Conservation (phyloP, 1,140 invertebrate genomes). For the Cardiocondyla obscurior region DNA sequence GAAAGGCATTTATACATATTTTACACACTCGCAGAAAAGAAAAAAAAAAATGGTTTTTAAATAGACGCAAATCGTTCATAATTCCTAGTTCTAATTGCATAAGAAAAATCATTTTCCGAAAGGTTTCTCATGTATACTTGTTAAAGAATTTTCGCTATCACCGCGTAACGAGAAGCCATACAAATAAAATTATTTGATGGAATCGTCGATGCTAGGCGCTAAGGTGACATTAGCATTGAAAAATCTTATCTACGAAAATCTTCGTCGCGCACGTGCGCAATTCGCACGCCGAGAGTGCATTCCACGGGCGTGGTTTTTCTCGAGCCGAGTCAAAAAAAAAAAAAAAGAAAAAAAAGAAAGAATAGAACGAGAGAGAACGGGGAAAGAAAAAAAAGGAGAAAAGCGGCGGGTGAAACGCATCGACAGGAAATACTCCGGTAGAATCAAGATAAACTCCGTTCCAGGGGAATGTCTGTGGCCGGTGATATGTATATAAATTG, state of each 20-base stretch:
- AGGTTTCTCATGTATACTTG: too few species aligned
- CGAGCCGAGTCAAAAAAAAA: conserved; percentile 38
- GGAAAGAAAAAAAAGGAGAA: neutral
- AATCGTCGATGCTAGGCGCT: neutral
- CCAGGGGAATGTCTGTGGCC: conserved; percentile 30
- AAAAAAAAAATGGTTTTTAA: neutral
- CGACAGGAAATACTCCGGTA: conserved; percentile 73
- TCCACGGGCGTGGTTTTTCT: conserved; percentile 59
- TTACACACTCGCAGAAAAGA: too few species aligned
- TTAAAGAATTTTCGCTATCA: neutral
- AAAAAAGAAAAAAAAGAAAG: neutral
- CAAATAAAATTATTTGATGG: conserved; percentile 24
- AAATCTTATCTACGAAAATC: conserved; percentile 69
- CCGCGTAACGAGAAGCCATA: neutral
- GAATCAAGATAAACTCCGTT: conserved; percentile 64
- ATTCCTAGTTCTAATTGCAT: neutral
- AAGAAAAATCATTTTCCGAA: neutral
- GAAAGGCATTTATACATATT: neutral
- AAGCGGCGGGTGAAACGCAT: conserved; percentile 68
- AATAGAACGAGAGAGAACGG: conserved; percentile 18
- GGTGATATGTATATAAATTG: conserved; percentile 58
- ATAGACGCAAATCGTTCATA: neutral
- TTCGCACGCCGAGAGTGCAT: conserved; percentile 75
- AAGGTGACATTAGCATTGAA: conserved; percentile 70
- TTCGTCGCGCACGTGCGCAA: conserved; percentile 72